Conservation (phyloP, 1,140 invertebrate genomes). For the Oreohelix idahoensis region DNA sequence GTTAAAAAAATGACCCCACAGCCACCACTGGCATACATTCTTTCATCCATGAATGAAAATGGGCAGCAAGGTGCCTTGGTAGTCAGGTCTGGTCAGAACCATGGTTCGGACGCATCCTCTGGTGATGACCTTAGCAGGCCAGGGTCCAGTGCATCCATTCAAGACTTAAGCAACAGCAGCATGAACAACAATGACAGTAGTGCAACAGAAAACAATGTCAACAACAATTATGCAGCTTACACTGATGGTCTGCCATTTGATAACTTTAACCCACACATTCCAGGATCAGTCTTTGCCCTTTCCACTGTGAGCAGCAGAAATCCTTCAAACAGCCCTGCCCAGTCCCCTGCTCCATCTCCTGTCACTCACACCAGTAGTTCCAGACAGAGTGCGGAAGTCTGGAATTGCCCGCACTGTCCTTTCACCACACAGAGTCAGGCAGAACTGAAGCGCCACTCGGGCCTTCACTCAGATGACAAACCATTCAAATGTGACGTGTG, state of each 20-base stretch:
- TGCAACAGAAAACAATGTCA: constrained; percentile 19
- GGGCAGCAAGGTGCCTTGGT: background rate
- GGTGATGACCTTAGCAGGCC: constrained; percentile 27
- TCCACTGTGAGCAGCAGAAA: background rate
- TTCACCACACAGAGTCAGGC: constrained; percentile 69
- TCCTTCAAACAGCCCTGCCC: constrained; percentile 1
- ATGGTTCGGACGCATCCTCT: background rate
- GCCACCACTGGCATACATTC: constrained; percentile 37
- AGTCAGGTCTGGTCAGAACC: background rate
- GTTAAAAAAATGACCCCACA: constrained; percentile 52
- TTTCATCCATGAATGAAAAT: constrained; percentile 27
- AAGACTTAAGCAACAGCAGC: constrained; percentile 25
- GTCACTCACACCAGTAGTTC: constrained; percentile 38
- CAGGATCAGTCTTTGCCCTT: background rate
- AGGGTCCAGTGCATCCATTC: constrained; percentile 8
- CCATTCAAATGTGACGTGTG: constrained; percentile 70
- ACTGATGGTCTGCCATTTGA: constrained; percentile 11
- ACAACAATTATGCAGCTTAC: constrained; percentile 35
- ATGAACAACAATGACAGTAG: constrained; percentile 1
- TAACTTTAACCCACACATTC: background rate
- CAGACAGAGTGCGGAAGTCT: constrained; percentile 40
- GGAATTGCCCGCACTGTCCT: constrained; percentile 68
- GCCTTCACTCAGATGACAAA: constrained; percentile 71
- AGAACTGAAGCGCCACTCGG: constrained; percentile 68
- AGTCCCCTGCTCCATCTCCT: background rate